Evolutionary conservation across 2,113 vertebrate genomes (phyloP).

Genomic region (Leucopsar rothschildi): DNA sequence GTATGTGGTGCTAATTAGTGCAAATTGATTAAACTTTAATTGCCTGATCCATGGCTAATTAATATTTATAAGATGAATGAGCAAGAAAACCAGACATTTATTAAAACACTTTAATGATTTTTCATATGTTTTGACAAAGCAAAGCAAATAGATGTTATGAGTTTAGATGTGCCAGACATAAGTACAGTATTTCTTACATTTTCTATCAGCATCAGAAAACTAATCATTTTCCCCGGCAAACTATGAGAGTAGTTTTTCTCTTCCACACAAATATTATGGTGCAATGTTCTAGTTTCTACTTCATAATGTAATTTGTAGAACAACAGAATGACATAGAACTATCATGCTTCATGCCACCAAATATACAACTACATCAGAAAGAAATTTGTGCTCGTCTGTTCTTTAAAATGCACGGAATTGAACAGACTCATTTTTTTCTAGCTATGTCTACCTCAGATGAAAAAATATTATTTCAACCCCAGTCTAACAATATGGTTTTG

Average conservation of each 20-base stretch:
- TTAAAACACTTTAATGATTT: slow-evolving; percentile 87
- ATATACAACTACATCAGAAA: neutral
- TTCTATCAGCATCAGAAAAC: slow-evolving; percentile 55
- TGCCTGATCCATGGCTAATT: slow-evolving; percentile 86
- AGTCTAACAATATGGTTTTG: neutral
- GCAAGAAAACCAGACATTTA: slow-evolving; percentile 83
- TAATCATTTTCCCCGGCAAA: slow-evolving; percentile 22
- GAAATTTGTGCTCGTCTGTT: neutral
- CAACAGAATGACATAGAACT: neutral
- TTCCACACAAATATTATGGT: neutral
- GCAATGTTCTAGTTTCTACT: neutral
- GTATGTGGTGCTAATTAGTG: slow-evolving; percentile 86
- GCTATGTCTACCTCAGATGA: neutral
- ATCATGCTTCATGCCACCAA: neutral
- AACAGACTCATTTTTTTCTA: neutral
- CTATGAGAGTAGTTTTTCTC: neutral
- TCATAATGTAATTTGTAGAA: neutral
- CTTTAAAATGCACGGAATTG: neutral
- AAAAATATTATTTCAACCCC: neutral
- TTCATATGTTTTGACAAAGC: slow-evolving; percentile 85
- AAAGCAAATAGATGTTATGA: slow-evolving; percentile 80
- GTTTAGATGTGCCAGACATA: slow-evolving; percentile 74
- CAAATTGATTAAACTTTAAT: slow-evolving; percentile 88
- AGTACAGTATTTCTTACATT: slow-evolving; percentile 61
- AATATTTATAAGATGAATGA: slow-evolving; percentile 88